Evolutionary conservation across 1,140 invertebrate genomes (phyloP), one percentile per base, ranked within the genome.

Genomic region (Drosophila varians): DNA sequence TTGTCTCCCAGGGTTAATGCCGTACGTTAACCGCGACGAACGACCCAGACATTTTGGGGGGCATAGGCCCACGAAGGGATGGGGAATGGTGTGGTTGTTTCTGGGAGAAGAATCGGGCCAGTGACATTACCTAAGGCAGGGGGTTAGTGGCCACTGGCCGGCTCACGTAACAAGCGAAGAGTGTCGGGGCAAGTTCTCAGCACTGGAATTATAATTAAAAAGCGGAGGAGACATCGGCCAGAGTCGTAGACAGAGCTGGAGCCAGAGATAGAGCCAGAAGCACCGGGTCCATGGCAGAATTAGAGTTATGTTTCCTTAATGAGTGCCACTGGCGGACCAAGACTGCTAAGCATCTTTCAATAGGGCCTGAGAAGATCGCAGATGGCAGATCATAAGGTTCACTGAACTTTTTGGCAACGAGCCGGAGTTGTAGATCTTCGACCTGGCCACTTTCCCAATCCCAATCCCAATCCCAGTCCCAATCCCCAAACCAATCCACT

Each of bases 241-340:
- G 56, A 31, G n/a, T n/a, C n/a, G n/a, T n/a, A n/a, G n/a, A n/a
- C n/a, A n/a, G n/a, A n/a, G n/a, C n/a, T n/a, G n/a, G n/a, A n/a
- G 26, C 55, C 66, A 47, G 51, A 28, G 26, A 28, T 28, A 28
- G 26, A 28, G 28, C 11, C 28, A 31, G 28, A 31, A 31, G 28
- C 28, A 31, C 48, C 53, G 31, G 48, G 65, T 76, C 77, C 73
- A 87, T 69, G 57, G 69, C 65, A 70, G 64, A 87, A 87, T 88
- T 77, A 87, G 82, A 87, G 86, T 87, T 87, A 87, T 87, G 82
- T 87, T 87, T 87, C 82, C 82, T 77, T 87, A 87, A 87, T 87
- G 82, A 87, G 76, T 79, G 75, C 75, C 75, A 80, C 71, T 72
- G 40, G 40, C 28, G 46, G 56, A 51, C 36, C 36, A 47, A 25